Base-by-base conservation (phyloP, 2,113 vertebrate species). In the Hemiscyllium ocellatum region DNA sequence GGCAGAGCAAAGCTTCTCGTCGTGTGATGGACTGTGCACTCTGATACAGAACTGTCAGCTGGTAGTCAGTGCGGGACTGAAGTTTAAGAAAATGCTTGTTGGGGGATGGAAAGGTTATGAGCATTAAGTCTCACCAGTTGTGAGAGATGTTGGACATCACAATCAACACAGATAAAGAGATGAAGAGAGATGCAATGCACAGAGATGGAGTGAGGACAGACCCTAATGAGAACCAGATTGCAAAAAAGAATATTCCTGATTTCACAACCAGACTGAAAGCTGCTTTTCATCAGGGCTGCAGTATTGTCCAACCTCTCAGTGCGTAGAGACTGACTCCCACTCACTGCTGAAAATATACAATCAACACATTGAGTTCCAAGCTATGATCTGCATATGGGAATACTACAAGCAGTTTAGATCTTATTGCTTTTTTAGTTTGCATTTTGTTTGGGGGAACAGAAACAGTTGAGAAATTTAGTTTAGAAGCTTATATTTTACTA, bases 191-290 rank as follows among this genome's bases (percentile, higher is more conserved):
- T 4, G 3, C 52, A 90, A 12, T 0, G 56, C 56, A 61, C 56
- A 61, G 56, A 61, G 12, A 61, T 12, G 12, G 56, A 61, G 52
- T 56, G 29, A 90, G 52, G 52, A 61, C 50, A 33, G 26, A 33
- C 10, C 87, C 87, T 90, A 90, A 90, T 90, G 87, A 61, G 52
- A 90, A 90, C 61, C 87, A 90, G 87, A 90, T 61, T 56, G 52
- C 87, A 61, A 8, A 61, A 90, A 90, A 29, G 26, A 56, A 33
- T 52, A 90, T 29, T 56, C 50, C 29, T 2, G 2, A 89, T 61
- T 90, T 29, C 52, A 61, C 52, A 15, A 90, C 87, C 26, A 24
- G 86, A n/a, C 6, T 8, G 87, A 90, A 61, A 33, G 4, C 87
- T 90, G 52, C 1, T 90, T 90, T 56, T n/a, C 87, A 61, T 90